Conservation (phyloP, 2,113 vertebrate species). For the Xenus cinereus region DNA sequence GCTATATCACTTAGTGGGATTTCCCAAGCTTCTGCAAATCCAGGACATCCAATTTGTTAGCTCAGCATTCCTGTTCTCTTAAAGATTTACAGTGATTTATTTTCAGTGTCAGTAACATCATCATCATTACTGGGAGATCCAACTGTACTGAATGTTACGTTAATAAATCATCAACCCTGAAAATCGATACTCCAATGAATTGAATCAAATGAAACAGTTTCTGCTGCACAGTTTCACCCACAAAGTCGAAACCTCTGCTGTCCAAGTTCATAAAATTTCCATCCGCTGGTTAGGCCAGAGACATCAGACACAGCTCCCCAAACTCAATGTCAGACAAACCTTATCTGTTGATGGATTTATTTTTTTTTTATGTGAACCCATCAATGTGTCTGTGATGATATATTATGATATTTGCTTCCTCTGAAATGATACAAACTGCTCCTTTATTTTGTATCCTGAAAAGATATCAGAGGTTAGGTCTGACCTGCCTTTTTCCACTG, state of each 20-base stretch:
- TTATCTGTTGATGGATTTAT: slow-evolving; percentile 50
- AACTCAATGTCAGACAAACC: slow-evolving; percentile 58
- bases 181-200: slow-evolving; percentile 61
- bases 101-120: slow-evolving; percentile 37
- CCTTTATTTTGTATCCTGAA: slow-evolving; percentile 13
- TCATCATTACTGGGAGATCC: slow-evolving; percentile 40
- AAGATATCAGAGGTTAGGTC: background rate
- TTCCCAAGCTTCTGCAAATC: background rate
- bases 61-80: slow-evolving; percentile 7
- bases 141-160: slow-evolving; percentile 36
- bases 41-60: background rate
- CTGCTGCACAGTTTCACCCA: slow-evolving; percentile 28
- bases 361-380: slow-evolving; percentile 50
- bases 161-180: slow-evolving; percentile 64
- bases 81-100: slow-evolving; percentile 39
- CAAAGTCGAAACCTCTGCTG: slow-evolving; percentile 42
- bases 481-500: background rate
- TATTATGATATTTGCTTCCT: slow-evolving; percentile 53
- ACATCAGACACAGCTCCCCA: slow-evolving; percentile 12
- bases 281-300: slow-evolving; percentile 27
- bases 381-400: slow-evolving; percentile 46
- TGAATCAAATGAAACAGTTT: slow-evolving; percentile 44
- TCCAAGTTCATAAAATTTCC: slow-evolving; percentile 71
- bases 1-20: background rate
- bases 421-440: slow-evolving; percentile 38